A percentile compares a stretch with the other conserved stretches of the same genome.
Conservation (phyloP, 2,113 vertebrate species). For the Lamprotornis superbus region DNA sequence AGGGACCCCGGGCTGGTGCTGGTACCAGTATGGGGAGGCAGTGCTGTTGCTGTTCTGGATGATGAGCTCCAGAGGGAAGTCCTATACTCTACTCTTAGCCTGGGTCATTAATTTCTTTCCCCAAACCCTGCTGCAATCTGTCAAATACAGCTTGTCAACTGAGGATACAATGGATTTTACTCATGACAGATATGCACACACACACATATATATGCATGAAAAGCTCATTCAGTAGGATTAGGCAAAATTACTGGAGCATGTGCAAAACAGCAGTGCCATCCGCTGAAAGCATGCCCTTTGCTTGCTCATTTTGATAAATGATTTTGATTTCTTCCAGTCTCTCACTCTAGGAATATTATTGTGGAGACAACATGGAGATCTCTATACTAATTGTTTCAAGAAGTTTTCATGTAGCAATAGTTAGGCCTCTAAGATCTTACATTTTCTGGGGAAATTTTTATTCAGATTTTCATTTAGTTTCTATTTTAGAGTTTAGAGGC, state of each 20-base stretch:
- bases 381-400: background rate
- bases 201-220: background rate
- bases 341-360: background rate
- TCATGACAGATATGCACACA: background rate
- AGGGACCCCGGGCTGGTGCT: rapidly evolving
- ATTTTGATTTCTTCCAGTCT: background rate
- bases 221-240: background rate
- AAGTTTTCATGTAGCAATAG: background rate
- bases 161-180: background rate
- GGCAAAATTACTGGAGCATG: background rate
- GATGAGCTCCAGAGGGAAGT: background rate
- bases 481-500: background rate
- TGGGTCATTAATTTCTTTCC: background rate
- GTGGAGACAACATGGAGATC: background rate
- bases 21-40: background rate
- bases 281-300: background rate
- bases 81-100: background rate
- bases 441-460: background rate
- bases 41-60: background rate
- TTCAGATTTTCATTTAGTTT: background rate
- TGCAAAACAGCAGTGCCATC: background rate
- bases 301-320: background rate
- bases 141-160: background rate
- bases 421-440: background rate
- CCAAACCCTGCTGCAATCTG: background rate